A percentile compares a stretch with the other conserved stretches of the same genome.
These are phyloP conservation scores for Xestobium rufovillosum DNA, from an alignment of 2,888 invertebrate genomes.

Conservation along the genomic window DNA sequence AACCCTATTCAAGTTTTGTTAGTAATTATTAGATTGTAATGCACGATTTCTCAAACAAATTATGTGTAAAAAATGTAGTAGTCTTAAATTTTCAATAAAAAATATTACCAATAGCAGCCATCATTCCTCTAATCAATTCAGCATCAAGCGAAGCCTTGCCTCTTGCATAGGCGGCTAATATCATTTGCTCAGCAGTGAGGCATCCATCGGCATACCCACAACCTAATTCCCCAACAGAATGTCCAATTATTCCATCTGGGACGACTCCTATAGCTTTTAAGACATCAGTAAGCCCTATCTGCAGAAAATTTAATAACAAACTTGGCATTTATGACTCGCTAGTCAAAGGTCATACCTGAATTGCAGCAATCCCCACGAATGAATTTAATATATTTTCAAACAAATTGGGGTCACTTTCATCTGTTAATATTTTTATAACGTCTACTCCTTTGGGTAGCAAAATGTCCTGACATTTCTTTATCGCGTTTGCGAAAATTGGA, in stretches of 20 bases:
- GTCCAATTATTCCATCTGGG: conserved; percentile 42
- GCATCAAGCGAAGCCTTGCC: conserved; percentile 62
- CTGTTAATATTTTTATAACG: conserved; percentile 54
- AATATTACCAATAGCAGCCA: conserved; percentile 69
- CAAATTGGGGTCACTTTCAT: conserved; percentile 45
- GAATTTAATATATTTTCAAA: conserved; percentile 61
- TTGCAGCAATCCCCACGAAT: conserved; percentile 68
- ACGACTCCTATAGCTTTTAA: conserved; percentile 40
- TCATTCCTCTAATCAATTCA: conserved; percentile 59
- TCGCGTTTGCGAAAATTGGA: conserved; percentile 58
- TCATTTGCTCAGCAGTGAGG: conserved; percentile 72
- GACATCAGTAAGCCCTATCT: too few relatives aligned
- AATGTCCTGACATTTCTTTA: conserved; percentile 50
- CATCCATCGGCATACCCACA: conserved; percentile 88
- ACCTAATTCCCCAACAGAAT: conserved; percentile 86
- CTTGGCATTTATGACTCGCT: too few relatives aligned
- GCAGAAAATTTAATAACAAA: too few relatives aligned
- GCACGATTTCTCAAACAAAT: background rate
- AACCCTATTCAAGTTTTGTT: too few relatives aligned
- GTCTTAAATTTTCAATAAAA: conserved; percentile 1
- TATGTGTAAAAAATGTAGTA: background rate
- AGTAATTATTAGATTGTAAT: too few relatives aligned
- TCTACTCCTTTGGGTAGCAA: conserved; percentile 55
- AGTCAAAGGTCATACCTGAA: conserved; percentile 43
- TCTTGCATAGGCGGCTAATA: conserved; percentile 69